Percentiles rank a stretch among this genome's conserved stretches.
Conservation (phyloP, 2,113 vertebrate species). For the Cinclus mexicanus region DNA sequence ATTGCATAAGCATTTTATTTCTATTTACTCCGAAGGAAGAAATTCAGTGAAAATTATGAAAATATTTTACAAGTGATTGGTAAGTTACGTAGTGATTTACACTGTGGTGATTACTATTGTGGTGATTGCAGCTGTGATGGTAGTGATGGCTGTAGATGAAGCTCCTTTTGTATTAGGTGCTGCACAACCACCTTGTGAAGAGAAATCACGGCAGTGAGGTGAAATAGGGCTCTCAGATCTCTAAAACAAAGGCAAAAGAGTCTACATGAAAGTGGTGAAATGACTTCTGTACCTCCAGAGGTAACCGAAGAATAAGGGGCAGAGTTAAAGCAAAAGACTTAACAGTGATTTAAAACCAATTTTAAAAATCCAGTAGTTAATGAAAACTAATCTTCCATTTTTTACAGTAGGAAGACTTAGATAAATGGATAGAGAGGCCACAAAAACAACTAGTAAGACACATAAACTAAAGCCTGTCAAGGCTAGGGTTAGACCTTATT, state of each 20-base stretch:
- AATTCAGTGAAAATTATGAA: slow-evolving; percentile 4
- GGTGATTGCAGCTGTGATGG: neutral
- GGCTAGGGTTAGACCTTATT: neutral
- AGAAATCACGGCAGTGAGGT: neutral
- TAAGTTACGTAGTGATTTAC: neutral
- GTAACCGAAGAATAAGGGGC: neutral
- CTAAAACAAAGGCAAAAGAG: neutral
- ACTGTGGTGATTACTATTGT: neutral
- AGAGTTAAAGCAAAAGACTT: neutral
- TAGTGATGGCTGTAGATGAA: neutral
- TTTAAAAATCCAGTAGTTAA: neutral
- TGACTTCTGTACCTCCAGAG: neutral
- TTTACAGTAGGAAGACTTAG: neutral
- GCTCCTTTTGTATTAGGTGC: neutral
- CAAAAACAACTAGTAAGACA: neutral
- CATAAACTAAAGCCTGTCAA: neutral
- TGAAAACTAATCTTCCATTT: neutral
- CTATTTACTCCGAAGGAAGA: slow-evolving; percentile 30
- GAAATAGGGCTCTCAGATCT: neutral
- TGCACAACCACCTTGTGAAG: neutral
- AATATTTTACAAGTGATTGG: neutral
- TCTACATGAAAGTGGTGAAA: neutral
- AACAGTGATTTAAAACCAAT: neutral
- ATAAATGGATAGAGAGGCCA: neutral
- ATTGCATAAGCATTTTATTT: slow-evolving; percentile 13